These are phyloP conservation scores for Tetramorium alpestre DNA, from an alignment of 1,140 invertebrate species.

Conservation along the genomic window DNA sequence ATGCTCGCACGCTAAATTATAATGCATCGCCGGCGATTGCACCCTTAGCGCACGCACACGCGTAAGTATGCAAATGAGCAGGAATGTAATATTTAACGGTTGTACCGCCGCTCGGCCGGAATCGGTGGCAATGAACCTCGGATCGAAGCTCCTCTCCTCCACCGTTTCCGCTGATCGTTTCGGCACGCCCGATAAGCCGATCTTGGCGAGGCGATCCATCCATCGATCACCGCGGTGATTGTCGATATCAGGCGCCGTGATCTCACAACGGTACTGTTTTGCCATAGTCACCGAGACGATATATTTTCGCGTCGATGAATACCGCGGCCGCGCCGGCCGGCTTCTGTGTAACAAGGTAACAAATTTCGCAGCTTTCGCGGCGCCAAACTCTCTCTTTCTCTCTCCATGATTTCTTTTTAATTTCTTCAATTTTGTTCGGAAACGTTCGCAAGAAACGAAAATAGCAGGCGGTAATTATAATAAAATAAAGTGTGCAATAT, in stretches of 20 bases:
- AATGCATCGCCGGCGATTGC: slow-evolving; percentile 4
- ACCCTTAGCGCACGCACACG: neutral
- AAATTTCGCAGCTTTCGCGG: neutral
- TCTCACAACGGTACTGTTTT: slow-evolving; percentile 6
- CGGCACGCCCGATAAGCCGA: slow-evolving; percentile 5
- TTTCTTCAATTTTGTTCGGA: neutral
- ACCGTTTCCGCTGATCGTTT: slow-evolving; percentile 1
- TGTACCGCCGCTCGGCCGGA: neutral
- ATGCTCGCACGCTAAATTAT: slow-evolving; percentile 36
- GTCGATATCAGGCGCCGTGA: slow-evolving; percentile 15
- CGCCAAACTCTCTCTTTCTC: neutral
- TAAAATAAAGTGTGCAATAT: neutral
- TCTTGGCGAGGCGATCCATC: slow-evolving; percentile 1
- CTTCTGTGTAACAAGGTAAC: neutral
- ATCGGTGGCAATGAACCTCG: slow-evolving; percentile 66
- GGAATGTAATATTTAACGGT: slow-evolving; percentile 61
- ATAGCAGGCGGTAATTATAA: neutral
- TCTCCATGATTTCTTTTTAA: neutral
- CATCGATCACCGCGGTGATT: slow-evolving; percentile 44
- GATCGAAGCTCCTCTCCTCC: neutral
- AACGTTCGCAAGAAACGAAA: neutral
- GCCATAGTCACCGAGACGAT: neutral
- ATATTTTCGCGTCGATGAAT: slow-evolving; percentile 6
- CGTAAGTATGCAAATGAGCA: slow-evolving; percentile 65
- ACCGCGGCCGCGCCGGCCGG: no score